These are phyloP conservation scores for Anthoscopus minutus DNA, from an alignment of 2,113 vertebrate genomes.

Conservation along the genomic window DNA sequence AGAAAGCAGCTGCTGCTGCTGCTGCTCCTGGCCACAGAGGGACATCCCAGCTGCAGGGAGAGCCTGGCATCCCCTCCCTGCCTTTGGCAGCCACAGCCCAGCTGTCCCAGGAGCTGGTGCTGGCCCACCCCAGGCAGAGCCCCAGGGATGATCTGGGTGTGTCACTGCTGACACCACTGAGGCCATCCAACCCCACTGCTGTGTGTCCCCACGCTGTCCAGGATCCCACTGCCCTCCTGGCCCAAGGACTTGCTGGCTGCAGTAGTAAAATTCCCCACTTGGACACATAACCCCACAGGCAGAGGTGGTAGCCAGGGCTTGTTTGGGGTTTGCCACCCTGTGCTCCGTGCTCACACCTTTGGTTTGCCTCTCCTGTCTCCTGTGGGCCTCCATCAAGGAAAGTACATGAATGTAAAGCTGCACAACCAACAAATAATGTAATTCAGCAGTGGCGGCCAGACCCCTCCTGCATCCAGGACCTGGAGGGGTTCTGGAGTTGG, in stretches of 20 bases:
- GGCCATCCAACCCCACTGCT: fast-evolving
- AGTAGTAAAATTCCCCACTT: neutral
- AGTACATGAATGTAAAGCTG: neutral
- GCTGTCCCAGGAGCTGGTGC: neutral
- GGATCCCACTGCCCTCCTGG: neutral
- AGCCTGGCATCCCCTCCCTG: neutral
- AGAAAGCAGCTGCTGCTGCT: neutral
- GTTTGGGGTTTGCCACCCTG: neutral
- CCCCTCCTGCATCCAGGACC: fast-evolving
- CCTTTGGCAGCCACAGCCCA: neutral
- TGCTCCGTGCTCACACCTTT: fast-evolving
- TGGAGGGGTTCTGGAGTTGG: neutral
- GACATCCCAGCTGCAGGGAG: neutral
- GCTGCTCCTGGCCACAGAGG: fast-evolving
- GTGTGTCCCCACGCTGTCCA: fast-evolving
- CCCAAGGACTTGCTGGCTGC: neutral
- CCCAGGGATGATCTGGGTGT: fast-evolving
- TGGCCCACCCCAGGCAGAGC: neutral
- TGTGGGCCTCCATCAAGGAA: neutral
- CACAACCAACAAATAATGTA: neutral
- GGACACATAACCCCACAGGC: fast-evolving
- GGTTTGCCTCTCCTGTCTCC: neutral
- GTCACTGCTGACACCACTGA: neutral
- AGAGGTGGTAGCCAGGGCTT: neutral
- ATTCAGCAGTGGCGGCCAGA: neutral